Evolutionary conservation across 2,888 invertebrate species (phyloP), one percentile per base, ranked within the genome.

Genomic region (Harpagoxenus sublaevis): DNA sequence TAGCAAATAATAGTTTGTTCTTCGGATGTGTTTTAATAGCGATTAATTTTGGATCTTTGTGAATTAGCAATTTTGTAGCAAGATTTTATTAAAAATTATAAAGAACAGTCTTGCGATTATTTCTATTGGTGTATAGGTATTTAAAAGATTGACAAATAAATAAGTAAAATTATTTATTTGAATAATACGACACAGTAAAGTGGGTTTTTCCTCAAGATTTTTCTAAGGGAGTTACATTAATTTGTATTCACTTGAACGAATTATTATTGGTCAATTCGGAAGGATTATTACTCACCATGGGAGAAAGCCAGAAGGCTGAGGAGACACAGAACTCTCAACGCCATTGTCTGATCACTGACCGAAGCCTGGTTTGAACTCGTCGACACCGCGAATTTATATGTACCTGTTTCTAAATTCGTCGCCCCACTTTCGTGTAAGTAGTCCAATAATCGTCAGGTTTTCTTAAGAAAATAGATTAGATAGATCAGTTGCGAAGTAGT

Each of bases 351-450:
- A 45, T n/a, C 18, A 71, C 5, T 28, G 23, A 0, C n/a, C 53
- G 9, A 6, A 31, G 18, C 68, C 42, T 87, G 66, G 10, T 42
- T n/a, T 18, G 51, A 65, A 83, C 48, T 51, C 48, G 12, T 39
- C 1, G 15, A 10, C 2, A 39, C 2, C 2, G 6, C 23, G 83
- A 87, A 79, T 87, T 89, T 89, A 88, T 88, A 88, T 18, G n/a
- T 75, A 65, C 39, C 31, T 35, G 10, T 35, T 48, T 74, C 31
- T 6, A 12, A 15, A 31, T 68, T 4, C 8, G 28, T 68, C 18
- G 2, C 31, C 48, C 48, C 42, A 31, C 45, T 65, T 42, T 4
- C 6, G 23, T 48, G 23, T 53, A 18, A 63, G 42, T n/a, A 77
- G 60, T 12, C 74, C 74, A 81, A 73, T 28, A 28, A 74, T 23